Percentiles rank a stretch among this genome's conserved stretches.
phyloP scores from a whole-genome alignment of 2,888 invertebrate species.

The Leucoptera coffeella region DNA sequence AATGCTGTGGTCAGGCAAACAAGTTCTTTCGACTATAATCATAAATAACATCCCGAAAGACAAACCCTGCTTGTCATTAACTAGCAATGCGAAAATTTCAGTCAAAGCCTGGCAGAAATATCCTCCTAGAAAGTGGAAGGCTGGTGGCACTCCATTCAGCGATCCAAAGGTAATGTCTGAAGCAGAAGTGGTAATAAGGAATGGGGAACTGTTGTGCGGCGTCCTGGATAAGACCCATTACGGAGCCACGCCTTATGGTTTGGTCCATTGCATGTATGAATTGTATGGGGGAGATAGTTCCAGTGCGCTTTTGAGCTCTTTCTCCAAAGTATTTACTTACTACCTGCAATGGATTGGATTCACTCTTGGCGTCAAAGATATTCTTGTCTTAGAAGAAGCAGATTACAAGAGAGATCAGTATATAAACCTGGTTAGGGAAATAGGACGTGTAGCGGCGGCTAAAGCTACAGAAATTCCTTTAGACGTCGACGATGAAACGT shows the following conservation, averaged over 20 bases:
- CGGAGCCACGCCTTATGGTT: conserved; percentile 90
- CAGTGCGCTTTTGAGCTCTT: conserved; percentile 74
- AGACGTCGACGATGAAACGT: conserved; percentile 47
- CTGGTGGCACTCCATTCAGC: conserved; percentile 57
- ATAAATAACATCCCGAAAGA: conserved; percentile 77
- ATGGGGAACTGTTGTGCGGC: conserved; percentile 85
- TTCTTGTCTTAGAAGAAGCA: conserved; percentile 70
- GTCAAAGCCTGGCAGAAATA: conserved; percentile 58
- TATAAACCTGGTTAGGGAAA: conserved; percentile 57
- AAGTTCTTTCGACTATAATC: conserved; percentile 84
- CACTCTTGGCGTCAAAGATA: conserved; percentile 92
- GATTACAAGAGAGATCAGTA: conserved; percentile 65
- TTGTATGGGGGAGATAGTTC: conserved; percentile 88
- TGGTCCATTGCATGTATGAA: conserved; percentile 93
- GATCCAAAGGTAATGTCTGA: conserved; percentile 71
- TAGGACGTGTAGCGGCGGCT: conserved; percentile 59
- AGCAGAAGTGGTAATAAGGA: conserved; percentile 81
- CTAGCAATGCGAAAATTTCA: conserved; percentile 38
- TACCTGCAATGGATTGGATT: conserved; percentile 90
- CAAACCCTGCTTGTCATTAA: conserved; percentile 27
- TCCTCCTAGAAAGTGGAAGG: conserved; percentile 53
- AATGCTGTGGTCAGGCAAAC: conserved; percentile 95
- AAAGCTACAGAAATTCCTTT: conserved; percentile 64
- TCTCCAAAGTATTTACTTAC: conserved; percentile 87
- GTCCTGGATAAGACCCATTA: conserved; percentile 95